Base-by-base conservation (phyloP, 2,888 invertebrate genomes). In the Sinodicranocentrus sp. region DNA sequence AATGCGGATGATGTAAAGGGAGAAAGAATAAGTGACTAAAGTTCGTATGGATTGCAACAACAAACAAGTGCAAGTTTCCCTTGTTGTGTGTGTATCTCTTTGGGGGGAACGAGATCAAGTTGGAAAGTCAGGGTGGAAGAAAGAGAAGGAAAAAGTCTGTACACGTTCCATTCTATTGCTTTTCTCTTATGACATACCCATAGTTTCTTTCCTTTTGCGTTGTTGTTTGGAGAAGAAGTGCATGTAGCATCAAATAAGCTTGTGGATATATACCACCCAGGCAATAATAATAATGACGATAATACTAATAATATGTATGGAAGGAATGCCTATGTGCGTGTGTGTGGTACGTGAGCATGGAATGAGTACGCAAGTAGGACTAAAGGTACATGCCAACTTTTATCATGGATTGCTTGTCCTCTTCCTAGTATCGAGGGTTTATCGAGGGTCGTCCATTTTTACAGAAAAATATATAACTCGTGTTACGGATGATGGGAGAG, bases 401-500 rank as follows among this genome's bases (percentile, higher is more conserved):
- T 65, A 39, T 63, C 33, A 75, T 75, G 75, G 23, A 75, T 75
- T 48, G 48, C 63, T 25, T 61, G 48, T 73, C 61, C 44, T 59
- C 26, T 73, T 73, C 61, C 33, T 33, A 21, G 48, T 48, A 33
- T 28, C 25, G 57, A 57, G 28, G 75, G 48, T 52, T 75, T 75
- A 57, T 57, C 57, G 57, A 23, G 13, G 13, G 25, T 21, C 21
- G 57, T 57, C 57, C 57, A 19, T 57, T 23, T 57, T 57, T 57
- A 23, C 21, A 13, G 25, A 57, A 48, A n/a, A 10, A n/a, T 13
- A 39, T 8, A 25, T 25, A 57, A 57, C 25, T 57, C 25, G 57
- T 25, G 57, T 75, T 75, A 75, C 59, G 52, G 65, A 75, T 63
- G 75, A 59, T 70, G 61, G 15, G 43, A 39, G 71, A 39, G 57